Evolutionary conservation across 1,140 invertebrate genomes (phyloP), one percentile per base, ranked within the genome.

Genomic region (Trissolcus basalis): DNA sequence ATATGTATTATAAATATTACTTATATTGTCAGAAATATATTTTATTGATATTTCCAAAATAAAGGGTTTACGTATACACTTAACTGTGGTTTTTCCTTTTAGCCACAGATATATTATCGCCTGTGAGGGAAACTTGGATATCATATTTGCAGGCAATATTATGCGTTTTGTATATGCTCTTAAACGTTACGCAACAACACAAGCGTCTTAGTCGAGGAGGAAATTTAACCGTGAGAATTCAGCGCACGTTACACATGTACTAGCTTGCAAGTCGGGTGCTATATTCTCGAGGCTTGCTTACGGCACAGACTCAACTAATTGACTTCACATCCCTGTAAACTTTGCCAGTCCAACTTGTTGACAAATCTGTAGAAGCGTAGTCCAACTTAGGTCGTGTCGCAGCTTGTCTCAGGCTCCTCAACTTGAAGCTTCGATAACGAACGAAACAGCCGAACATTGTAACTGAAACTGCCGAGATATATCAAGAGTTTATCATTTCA

Each of bases 341-440:
- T 77, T 77, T 69, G n/a, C 35, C 32, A 16, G 68, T 63, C 51
- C 59, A 73, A 77, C 65, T 72, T 77, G 64, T 77, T 77, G 75
- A 77, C 58, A 78, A 78, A 73, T 78, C 60, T 69, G 27, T 12
- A 73, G 54, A 78, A 69, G 64, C 55, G 68, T 59, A 69, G 41
- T 59, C 48, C 35, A 72, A 77, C 58, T 72, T 77, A 14, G 58
- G 45, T 27, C 35, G 39, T 68, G 69, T 73, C 69, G 64, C 41
- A 63, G 47, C 58, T 64, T 63, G 58, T 72, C 64, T 70, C 55
- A 35, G 50, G 60, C 69, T 60, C 50, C 75, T 73, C 69, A 65
- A 70, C 60, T 65, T 44, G 48, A 50, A 50, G 63, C 19, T 51
- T 53, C 32, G 64, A 72, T 77, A 77, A 77, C 64, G 69, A 72